Evolutionary conservation across 2,113 vertebrate species (phyloP).

Genomic region (Pampusana beccarii): DNA sequence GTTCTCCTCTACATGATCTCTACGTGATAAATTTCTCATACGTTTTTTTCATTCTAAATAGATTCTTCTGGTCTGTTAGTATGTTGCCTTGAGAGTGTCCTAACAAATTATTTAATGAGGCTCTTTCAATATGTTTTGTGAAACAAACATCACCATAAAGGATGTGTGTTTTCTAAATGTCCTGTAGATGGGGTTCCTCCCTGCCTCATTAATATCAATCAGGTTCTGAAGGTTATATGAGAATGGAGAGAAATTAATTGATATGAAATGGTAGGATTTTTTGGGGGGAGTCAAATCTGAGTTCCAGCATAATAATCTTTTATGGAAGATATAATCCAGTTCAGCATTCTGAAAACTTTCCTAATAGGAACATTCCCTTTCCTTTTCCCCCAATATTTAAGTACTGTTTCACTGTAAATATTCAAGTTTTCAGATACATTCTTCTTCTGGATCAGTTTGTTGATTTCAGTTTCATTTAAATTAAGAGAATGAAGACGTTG

Average conservation of each 20-base stretch:
- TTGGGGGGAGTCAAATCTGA: accelerated
- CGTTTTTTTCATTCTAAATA: background rate
- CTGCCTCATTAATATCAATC: background rate
- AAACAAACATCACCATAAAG: background rate
- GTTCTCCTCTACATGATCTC: background rate
- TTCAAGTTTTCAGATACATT: background rate
- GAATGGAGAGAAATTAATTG: background rate
- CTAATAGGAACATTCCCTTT: background rate
- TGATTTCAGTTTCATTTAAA: background rate
- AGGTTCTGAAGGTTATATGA: background rate
- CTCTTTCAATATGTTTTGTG: background rate
- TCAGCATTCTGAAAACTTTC: background rate
- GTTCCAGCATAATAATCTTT: background rate
- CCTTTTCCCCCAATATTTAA: no score
- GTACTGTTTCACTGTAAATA: no score
- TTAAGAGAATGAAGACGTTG: background rate
- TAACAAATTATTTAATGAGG: background rate
- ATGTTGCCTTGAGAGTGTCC: background rate
- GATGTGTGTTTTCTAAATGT: background rate
- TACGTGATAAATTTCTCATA: background rate
- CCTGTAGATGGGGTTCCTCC: background rate
- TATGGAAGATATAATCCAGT: background rate
- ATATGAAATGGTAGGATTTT: background rate
- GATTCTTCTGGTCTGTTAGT: background rate
- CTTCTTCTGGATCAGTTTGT: background rate